Percentiles rank a stretch among this genome's conserved stretches.
These are phyloP conservation scores for Odocoileus virginianus DNA, from an alignment of 2,113 vertebrate genomes.

Conservation along the genomic window DNA sequence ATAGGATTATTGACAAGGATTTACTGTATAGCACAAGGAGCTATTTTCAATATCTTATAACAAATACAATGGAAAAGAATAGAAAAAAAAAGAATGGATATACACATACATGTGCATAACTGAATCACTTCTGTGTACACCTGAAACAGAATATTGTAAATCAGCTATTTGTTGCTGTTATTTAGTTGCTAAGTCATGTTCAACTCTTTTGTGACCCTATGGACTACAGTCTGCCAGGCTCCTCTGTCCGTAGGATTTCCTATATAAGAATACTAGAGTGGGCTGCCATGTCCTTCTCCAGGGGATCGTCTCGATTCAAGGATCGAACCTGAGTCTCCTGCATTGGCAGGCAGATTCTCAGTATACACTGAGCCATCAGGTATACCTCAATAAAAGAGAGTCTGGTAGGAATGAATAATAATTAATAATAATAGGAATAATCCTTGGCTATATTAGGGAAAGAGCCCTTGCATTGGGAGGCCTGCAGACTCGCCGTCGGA, in stretches of 20 bases:
- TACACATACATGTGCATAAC: background rate
- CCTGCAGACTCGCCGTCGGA: accelerated
- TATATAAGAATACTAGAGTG: background rate
- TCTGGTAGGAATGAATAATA: background rate
- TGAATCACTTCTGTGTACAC: background rate
- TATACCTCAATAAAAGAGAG: background rate
- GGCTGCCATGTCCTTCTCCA: background rate
- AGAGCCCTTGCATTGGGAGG: accelerated
- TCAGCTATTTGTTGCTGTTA: background rate
- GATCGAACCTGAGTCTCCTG: background rate
- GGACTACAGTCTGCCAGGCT: background rate
- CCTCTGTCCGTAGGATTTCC: background rate
- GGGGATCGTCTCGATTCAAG: background rate
- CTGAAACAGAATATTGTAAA: background rate
- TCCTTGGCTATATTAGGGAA: background rate
- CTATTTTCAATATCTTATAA: background rate
- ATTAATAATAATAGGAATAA: background rate
- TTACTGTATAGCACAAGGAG: background rate
- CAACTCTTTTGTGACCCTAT: background rate
- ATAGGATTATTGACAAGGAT: background rate
- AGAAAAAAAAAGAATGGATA: background rate
- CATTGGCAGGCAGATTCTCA: background rate
- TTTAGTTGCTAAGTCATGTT: background rate
- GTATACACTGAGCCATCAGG: background rate
- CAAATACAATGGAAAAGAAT: background rate